phyloP scores from a whole-genome alignment of 2,888 invertebrate species.

The Oscheius myriophilus region DNA sequence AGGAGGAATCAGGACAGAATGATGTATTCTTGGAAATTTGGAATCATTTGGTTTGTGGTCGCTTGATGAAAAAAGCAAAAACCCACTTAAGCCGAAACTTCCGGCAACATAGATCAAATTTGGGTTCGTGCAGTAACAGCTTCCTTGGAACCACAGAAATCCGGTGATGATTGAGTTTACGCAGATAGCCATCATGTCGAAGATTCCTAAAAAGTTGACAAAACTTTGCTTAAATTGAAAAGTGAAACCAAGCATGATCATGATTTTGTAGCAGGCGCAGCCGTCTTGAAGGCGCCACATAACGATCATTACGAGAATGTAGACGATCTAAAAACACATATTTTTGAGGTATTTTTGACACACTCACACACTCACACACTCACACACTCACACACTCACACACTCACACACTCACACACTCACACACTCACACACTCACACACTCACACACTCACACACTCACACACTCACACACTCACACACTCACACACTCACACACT shows the following conservation, averaged over 20 bases:
- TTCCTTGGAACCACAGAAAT: neutral
- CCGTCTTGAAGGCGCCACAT: neutral
- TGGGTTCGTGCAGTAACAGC: constrained; percentile 11
- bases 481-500: no score
- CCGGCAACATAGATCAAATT: constrained; percentile 4
- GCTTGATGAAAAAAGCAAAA: neutral
- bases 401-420: no score
- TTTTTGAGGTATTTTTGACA: neutral
- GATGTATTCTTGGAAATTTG: no score
- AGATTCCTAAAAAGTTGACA: constrained; percentile 1
- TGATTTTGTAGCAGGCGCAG: constrained; percentile 19
- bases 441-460: no score
- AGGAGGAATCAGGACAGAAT: no score
- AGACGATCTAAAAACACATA: neutral
- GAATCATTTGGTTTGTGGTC: no score
- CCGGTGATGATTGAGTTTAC: constrained; percentile 23
- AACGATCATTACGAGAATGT: constrained; percentile 4
- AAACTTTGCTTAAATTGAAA: no score
- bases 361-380: no score
- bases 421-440: no score
- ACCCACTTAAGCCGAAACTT: constrained; percentile 1
- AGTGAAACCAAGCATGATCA: constrained; percentile 15
- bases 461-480: no score
- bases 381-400: no score
- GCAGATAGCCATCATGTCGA: constrained; percentile 23